A percentile compares a stretch with the other conserved stretches of the same genome.
phyloP scores from a whole-genome alignment of 2,888 invertebrate species.

The Leptarthrus brevirostris region DNA sequence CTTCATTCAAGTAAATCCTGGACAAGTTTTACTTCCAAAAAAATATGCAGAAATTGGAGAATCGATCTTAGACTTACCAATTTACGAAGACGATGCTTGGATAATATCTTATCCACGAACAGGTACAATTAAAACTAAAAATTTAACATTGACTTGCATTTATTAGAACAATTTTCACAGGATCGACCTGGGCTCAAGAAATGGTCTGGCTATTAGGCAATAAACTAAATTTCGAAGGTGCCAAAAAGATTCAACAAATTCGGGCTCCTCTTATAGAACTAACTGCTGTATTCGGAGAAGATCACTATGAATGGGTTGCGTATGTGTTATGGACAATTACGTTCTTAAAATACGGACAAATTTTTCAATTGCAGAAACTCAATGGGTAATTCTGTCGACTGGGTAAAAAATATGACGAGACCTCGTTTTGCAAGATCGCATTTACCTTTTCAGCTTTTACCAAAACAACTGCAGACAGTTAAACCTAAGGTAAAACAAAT shows the following conservation, averaged over 20 bases:
- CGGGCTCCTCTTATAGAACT: conserved; percentile 83
- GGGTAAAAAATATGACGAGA: conserved; percentile 74
- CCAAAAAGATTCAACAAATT: conserved; percentile 69
- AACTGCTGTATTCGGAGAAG: conserved; percentile 73
- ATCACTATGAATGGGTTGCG: conserved; percentile 72
- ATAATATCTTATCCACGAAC: conserved; percentile 90
- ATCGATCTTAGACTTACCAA: conserved; percentile 77
- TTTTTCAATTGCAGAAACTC: conserved; percentile 57
- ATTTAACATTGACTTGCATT: not conserved
- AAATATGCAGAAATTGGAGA: conserved; percentile 76
- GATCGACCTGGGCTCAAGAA: conserved; percentile 94
- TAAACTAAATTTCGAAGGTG: conserved; percentile 80
- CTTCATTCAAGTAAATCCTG: conserved; percentile 79
- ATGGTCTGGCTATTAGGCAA: conserved; percentile 92
- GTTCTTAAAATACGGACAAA: not conserved
- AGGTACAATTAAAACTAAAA: conserved; percentile 74
- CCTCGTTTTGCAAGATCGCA: conserved; percentile 83
- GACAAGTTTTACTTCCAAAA: conserved; percentile 76
- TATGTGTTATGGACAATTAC: conserved; percentile 66
- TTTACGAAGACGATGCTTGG: conserved; percentile 84
- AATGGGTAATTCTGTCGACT: conserved; percentile 78
- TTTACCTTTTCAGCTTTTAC: conserved; percentile 78
- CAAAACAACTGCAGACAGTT: conserved; percentile 72
- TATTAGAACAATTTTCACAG: conserved; percentile 63
- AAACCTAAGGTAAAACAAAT: conserved; percentile 80